These are phyloP conservation scores for Tinea trinotella DNA, from an alignment of 2,888 invertebrate genomes.

Conservation along the genomic window DNA sequence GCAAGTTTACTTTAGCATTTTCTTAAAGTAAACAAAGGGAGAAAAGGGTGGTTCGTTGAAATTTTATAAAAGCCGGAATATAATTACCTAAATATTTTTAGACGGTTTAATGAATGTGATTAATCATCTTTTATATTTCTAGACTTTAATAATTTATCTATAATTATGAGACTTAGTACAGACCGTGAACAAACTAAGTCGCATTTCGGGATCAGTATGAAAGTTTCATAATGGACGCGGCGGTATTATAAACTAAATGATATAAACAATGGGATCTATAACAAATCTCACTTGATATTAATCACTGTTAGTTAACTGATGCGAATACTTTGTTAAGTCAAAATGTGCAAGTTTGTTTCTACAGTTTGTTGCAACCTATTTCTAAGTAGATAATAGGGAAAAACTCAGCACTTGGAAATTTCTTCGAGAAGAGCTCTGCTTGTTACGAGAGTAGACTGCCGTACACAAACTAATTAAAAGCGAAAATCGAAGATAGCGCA, in stretches of 20 bases:
- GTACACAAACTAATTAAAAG: conserved; percentile 55
- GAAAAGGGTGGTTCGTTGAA: neutral
- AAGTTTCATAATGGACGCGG: too few relatives aligned
- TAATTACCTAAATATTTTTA: neutral
- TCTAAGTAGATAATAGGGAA: conserved; percentile 10
- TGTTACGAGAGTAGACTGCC: conserved; percentile 38
- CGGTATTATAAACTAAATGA: too few relatives aligned
- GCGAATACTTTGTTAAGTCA: neutral
- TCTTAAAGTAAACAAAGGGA: neutral
- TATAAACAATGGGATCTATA: too few relatives aligned
- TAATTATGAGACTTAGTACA: too few relatives aligned
- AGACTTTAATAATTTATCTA: neutral
- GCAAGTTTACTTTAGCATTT: conserved; percentile 2
- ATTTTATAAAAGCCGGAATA: neutral
- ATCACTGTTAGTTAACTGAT: too few relatives aligned
- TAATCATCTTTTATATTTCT: too few relatives aligned
- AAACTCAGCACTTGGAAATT: conserved; percentile 32
- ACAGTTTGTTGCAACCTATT: conserved; percentile 23
- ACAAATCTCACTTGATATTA: too few relatives aligned
- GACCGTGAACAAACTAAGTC: too few relatives aligned
- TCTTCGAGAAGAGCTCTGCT: conserved; percentile 44
- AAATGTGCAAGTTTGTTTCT: neutral
- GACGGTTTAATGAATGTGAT: neutral
- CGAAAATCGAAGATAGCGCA: conserved; percentile 35
- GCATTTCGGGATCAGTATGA: too few relatives aligned